phyloP scores from a whole-genome alignment of 2,888 invertebrate species.

The Patella ulyssiponensis region DNA sequence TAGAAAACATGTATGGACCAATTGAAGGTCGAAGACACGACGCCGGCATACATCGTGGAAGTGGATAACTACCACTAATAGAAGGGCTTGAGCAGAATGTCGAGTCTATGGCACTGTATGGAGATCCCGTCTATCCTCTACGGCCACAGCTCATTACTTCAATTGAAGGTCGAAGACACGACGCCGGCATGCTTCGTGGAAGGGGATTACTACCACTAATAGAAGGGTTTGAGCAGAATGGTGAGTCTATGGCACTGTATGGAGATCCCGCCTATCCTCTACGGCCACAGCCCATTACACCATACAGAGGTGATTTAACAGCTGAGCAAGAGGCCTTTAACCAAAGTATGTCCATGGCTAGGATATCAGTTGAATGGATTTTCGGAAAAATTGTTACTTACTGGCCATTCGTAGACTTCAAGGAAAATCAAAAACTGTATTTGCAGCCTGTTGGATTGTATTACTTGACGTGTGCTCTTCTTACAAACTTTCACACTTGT shows the following conservation, averaged over 20 bases:
- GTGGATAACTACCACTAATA: conserved; percentile 31
- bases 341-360: conserved; percentile 25
- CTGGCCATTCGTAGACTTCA: conserved; percentile 17
- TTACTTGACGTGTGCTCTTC: conserved; percentile 32
- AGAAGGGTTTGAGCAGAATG: conserved; percentile 23
- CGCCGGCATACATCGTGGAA: conserved; percentile 22
- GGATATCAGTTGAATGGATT: conserved; percentile 26
- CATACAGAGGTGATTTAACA: conserved; percentile 19
- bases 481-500: conserved; percentile 27
- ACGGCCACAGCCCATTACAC: conserved; percentile 16
- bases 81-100: conserved; percentile 22
- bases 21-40: conserved; percentile 27
- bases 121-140: conserved; percentile 29
- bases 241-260: conserved; percentile 19
- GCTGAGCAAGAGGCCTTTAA: conserved; percentile 17
- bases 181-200: conserved; percentile 22
- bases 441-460: conserved; percentile 37
- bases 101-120: conserved; percentile 17
- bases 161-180: conserved; percentile 26
- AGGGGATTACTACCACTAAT: conserved; percentile 32
- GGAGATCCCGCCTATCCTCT: conserved; percentile 31
- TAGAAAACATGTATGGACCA: conserved; percentile 30
- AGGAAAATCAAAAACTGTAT: conserved; percentile 20
- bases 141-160: conserved; percentile 19
- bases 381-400: conserved; percentile 27